A percentile compares a stretch with the other conserved stretches of the same genome.
Evolutionary conservation across 2,888 invertebrate genomes (phyloP).

Genomic region (Pachycephus smyrnensis): DNA sequence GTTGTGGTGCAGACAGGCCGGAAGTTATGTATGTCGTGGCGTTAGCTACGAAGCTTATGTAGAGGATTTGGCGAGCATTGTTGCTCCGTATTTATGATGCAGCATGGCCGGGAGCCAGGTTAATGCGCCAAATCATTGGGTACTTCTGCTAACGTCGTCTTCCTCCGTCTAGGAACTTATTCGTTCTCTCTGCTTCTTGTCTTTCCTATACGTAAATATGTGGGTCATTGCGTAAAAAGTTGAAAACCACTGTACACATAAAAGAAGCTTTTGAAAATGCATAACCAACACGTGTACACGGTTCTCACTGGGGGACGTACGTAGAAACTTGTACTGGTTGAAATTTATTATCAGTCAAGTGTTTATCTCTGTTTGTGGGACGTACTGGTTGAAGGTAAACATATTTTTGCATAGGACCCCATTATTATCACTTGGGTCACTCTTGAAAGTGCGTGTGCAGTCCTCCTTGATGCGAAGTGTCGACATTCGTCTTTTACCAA

Average conservation of each 20-base stretch:
- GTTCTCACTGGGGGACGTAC: not conserved
- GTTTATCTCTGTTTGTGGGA: not conserved
- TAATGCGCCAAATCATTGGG: constrained; percentile 46
- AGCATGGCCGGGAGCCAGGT: constrained; percentile 53
- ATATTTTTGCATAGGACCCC: not conserved
- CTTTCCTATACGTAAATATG: not conserved
- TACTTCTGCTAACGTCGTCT: not conserved
- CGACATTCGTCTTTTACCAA: not conserved
- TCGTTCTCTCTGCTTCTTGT: not conserved
- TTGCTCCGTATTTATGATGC: constrained; percentile 47
- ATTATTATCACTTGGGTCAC: not conserved
- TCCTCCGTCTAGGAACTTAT: not conserved
- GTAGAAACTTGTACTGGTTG: not conserved
- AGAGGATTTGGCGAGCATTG: not conserved
- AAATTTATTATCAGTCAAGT: not conserved
- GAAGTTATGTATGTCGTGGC: not conserved
- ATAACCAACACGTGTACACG: not conserved
- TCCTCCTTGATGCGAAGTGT: not conserved
- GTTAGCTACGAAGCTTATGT: not conserved
- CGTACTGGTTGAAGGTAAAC: not conserved
- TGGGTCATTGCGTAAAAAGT: not conserved
- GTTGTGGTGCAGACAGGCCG: not conserved
- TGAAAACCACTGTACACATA: not conserved
- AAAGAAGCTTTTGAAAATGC: not conserved
- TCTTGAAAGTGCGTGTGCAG: not conserved